Percentiles rank a stretch among this genome's conserved stretches.
Evolutionary conservation across 2,797 vertebrate genomes (phyloP).

Genomic region (Microtus californicus): DNA sequence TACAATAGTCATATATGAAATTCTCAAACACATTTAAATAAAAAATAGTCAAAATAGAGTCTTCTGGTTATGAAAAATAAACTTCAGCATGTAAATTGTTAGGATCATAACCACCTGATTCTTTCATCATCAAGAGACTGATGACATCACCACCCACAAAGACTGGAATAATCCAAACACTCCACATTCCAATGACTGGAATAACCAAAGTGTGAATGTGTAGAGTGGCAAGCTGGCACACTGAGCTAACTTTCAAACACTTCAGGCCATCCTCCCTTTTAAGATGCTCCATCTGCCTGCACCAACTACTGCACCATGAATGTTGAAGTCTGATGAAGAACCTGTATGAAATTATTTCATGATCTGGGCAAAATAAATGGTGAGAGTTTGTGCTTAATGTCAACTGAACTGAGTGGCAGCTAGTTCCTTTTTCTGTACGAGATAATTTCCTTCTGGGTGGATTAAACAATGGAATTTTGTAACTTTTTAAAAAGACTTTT

Average conservation of each 20-base stretch:
- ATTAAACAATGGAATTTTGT: not conserved
- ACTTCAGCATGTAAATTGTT: not conserved
- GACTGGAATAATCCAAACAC: slow-evolving; percentile 26
- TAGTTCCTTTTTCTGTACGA: not conserved
- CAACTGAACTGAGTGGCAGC: not conserved
- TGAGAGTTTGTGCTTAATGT: slow-evolving; percentile 55
- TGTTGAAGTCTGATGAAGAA: slow-evolving; percentile 4
- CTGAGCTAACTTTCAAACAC: slow-evolving; percentile 4
- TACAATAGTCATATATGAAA: not conserved
- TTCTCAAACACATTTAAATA: not conserved
- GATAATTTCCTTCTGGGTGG: not conserved
- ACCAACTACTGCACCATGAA: not conserved
- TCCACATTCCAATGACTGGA: slow-evolving; percentile 7
- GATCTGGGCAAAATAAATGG: slow-evolving; percentile 43
- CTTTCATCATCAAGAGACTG: slow-evolving; percentile 66
- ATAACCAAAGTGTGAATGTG: not conserved
- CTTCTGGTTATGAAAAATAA: slow-evolving; percentile 4
- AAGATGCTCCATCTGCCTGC: not conserved
- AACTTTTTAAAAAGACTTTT: not conserved
- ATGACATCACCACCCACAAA: slow-evolving; percentile 61
- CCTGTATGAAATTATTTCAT: not conserved
- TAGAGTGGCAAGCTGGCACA: not conserved
- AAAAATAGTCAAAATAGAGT: not conserved
- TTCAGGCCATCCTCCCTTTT: not conserved
- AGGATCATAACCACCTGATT: slow-evolving; percentile 11